Percentiles rank a stretch among this genome's conserved stretches.
These are phyloP conservation scores for Lumbricus terrestris DNA, from an alignment of 2,888 invertebrate genomes.

Conservation along the genomic window DNA sequence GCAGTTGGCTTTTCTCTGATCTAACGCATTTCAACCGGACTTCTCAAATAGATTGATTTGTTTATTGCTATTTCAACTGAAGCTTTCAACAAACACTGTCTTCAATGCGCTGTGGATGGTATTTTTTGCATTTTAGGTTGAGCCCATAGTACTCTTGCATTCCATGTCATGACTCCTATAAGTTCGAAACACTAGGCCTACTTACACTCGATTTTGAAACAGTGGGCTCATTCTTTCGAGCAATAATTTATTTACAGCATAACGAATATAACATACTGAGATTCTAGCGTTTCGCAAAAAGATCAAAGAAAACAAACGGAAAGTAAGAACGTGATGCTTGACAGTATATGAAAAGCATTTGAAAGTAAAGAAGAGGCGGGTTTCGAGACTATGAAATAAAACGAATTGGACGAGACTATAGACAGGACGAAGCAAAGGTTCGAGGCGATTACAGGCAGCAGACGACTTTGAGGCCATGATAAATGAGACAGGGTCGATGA, in stretches of 20 bases:
- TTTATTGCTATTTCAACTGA: no score
- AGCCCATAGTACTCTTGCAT: no score
- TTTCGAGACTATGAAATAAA: not conserved
- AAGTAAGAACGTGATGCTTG: not conserved
- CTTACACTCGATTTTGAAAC: not conserved
- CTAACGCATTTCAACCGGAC: no score
- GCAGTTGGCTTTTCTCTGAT: no score
- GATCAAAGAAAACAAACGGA: not conserved
- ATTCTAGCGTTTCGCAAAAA: not conserved
- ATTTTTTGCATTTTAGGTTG: no score
- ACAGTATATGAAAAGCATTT: not conserved
- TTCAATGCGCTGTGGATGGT: no score
- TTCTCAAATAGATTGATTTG: no score
- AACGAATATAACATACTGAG: not conserved
- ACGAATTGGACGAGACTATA: not conserved
- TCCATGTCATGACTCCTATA: not conserved
- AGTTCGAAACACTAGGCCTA: not conserved
- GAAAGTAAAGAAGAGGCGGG: not conserved
- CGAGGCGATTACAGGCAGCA: not conserved
- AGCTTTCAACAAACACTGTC: no score
- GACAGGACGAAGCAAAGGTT: not conserved
- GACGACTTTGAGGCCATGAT: not conserved
- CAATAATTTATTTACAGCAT: not conserved
- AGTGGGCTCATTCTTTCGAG: not conserved
- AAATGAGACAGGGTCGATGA: not conserved